A percentile compares a stretch with the other conserved stretches of the same genome.
These are phyloP conservation scores for Cygnus atratus DNA, from an alignment of 2,113 vertebrate genomes.

Conservation along the genomic window DNA sequence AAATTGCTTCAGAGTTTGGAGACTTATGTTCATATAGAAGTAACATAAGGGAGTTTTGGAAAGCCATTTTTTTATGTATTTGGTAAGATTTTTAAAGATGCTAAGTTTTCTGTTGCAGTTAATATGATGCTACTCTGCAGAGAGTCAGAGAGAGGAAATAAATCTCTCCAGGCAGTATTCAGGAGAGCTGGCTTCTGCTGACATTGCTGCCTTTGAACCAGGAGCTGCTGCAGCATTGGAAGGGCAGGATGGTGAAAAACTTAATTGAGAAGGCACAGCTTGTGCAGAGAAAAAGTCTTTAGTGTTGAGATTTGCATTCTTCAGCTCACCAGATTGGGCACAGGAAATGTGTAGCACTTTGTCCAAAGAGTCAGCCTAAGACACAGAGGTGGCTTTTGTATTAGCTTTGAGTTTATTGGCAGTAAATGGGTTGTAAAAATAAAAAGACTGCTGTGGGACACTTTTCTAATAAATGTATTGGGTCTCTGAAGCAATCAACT, in stretches of 20 bases:
- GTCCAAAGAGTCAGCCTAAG: not conserved
- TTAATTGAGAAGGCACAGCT: not conserved
- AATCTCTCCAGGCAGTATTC: not conserved
- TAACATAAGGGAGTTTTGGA: not conserved
- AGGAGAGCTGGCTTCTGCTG: not conserved
- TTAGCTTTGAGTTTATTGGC: not conserved
- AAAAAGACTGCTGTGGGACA: not conserved
- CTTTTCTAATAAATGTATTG: not conserved
- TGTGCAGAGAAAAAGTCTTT: not conserved
- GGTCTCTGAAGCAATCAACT: not conserved
- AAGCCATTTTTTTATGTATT: not conserved
- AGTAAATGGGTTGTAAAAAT: not conserved
- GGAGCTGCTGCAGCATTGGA: not conserved
- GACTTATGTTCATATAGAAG: not conserved
- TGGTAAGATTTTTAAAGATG: not conserved
- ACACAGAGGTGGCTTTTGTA: not conserved
- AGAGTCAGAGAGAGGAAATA: not conserved
- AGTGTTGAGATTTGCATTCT: accelerated
- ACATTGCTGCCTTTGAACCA: not conserved
- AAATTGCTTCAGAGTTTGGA: not conserved
- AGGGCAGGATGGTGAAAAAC: not conserved
- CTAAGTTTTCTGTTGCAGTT: not conserved
- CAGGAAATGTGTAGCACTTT: not conserved
- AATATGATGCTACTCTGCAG: not conserved
- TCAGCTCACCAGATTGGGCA: not conserved